phyloP scores from a whole-genome alignment of 2,113 vertebrate species.

The Circaetus cinerascens region DNA sequence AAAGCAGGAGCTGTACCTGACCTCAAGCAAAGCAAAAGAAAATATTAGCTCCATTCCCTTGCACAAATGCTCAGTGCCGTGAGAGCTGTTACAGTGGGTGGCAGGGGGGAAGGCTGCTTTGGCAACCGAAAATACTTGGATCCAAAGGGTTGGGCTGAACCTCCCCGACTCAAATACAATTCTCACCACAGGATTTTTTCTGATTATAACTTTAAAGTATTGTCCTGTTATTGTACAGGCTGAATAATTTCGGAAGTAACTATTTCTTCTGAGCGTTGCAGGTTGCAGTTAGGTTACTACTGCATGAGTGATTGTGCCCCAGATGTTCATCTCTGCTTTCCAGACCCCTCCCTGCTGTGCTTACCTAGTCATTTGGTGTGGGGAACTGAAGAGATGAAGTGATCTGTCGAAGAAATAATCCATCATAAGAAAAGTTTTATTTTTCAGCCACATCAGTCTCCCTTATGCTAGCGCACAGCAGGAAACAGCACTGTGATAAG shows the following conservation, averaged over 20 bases:
- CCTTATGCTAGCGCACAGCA: not conserved
- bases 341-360: not conserved
- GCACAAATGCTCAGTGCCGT: fast-evolving
- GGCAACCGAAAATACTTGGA: not conserved
- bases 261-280: not conserved
- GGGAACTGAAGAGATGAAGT: not conserved
- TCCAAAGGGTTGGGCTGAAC: not conserved
- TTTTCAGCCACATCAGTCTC: not conserved
- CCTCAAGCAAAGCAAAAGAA: not conserved
- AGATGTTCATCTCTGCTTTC: not conserved
- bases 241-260: not conserved
- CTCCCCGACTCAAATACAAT: not conserved
- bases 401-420: not conserved
- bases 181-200: not conserved
- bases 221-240: not conserved
- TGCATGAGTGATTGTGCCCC: fast-evolving
- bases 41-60: not conserved
- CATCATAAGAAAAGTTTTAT: not conserved
- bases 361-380: not conserved
- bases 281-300: not conserved
- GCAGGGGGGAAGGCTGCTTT: not conserved
- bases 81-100: not conserved
- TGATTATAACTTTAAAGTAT: not conserved
- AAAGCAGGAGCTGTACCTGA: not conserved
- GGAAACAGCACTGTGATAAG: not conserved